A percentile compares a stretch with the other conserved stretches of the same genome.
Conservation (phyloP, 1,140 invertebrate species). For the Ruditapes philippinarum region DNA sequence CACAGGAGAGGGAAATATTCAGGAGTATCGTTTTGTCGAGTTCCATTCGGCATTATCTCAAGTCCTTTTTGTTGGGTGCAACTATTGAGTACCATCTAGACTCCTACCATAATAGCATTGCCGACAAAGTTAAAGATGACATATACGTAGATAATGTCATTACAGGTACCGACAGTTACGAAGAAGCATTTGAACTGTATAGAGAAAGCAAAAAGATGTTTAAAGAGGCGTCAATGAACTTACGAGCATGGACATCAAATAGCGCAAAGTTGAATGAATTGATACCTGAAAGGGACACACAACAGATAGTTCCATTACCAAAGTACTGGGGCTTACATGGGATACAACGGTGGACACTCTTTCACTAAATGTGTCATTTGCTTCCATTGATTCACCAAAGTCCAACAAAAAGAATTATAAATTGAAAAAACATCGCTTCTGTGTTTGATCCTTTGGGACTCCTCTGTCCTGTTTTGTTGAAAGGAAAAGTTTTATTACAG, state of each 20-base stretch:
- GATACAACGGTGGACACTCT: neutral
- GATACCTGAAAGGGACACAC: neutral
- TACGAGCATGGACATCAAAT: slow-evolving; percentile 20
- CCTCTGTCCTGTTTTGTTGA: neutral
- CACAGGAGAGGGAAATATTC: neutral
- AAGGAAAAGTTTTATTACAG: slow-evolving; percentile 1
- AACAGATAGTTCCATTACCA: neutral
- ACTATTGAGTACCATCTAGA: slow-evolving; percentile 18
- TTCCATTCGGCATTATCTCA: slow-evolving; percentile 28
- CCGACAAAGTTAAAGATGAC: slow-evolving; percentile 4
- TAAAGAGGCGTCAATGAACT: slow-evolving; percentile 31
- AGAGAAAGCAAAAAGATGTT: neutral
- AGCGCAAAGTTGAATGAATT: neutral
- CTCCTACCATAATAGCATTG: neutral
- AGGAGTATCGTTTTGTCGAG: slow-evolving; percentile 32
- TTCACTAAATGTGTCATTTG: neutral
- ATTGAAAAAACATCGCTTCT: neutral
- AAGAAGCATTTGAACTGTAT: neutral
- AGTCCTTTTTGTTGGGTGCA: slow-evolving; percentile 32
- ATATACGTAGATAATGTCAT: slow-evolving; percentile 32
- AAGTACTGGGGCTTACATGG: slow-evolving; percentile 24
- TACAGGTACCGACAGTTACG: neutral
- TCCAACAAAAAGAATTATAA: neutral
- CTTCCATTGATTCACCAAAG: neutral
- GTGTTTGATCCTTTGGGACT: slow-evolving; percentile 33